Conservation (phyloP, 2,113 vertebrate species). For the Entelurus aequoreus region DNA sequence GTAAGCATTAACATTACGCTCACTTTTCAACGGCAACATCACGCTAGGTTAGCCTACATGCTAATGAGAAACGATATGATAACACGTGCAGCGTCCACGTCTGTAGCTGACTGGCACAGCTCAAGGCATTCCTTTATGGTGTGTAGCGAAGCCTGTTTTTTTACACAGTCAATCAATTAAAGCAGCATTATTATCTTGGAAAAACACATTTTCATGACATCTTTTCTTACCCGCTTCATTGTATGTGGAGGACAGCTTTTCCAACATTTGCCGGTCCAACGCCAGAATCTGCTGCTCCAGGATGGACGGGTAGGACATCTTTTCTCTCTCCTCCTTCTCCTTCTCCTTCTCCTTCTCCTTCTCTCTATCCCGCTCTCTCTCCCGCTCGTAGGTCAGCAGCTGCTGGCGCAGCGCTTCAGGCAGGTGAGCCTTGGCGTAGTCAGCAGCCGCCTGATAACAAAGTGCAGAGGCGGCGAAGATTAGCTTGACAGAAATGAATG, state of each 20-base stretch:
- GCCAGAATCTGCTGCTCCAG: slow-evolving; percentile 91
- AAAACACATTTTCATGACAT: too few species aligned
- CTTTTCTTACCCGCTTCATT: slow-evolving; percentile 87
- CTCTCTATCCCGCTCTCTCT: slow-evolving; percentile 90
- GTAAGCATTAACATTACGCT: too few species aligned
- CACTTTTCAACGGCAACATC: too few species aligned
- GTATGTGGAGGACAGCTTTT: slow-evolving; percentile 86
- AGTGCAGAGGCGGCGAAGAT: slow-evolving; percentile 26
- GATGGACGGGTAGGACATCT: slow-evolving; percentile 88
- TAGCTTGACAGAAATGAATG: slow-evolving; percentile 11
- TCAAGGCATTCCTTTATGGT: too few species aligned
- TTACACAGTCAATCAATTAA: too few species aligned
- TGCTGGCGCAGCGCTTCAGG: slow-evolving; percentile 87
- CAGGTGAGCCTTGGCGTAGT: slow-evolving; percentile 89
- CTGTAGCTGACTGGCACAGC: too few species aligned
- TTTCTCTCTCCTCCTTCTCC: slow-evolving; percentile 76
- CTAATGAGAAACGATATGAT: too few species aligned
- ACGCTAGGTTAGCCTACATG: too few species aligned
- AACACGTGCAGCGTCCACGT: too few species aligned
- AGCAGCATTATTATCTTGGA: too few species aligned
- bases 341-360: slow-evolving; percentile 80
- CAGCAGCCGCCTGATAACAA: slow-evolving; percentile 83
- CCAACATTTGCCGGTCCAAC: slow-evolving; percentile 88
- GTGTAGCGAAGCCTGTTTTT: too few species aligned
- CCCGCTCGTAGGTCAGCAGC: slow-evolving; percentile 87